A percentile compares a stretch with the other conserved stretches of the same genome.
Evolutionary conservation across 2,888 invertebrate genomes (phyloP).

Genomic region (Helobdella robusta): DNA sequence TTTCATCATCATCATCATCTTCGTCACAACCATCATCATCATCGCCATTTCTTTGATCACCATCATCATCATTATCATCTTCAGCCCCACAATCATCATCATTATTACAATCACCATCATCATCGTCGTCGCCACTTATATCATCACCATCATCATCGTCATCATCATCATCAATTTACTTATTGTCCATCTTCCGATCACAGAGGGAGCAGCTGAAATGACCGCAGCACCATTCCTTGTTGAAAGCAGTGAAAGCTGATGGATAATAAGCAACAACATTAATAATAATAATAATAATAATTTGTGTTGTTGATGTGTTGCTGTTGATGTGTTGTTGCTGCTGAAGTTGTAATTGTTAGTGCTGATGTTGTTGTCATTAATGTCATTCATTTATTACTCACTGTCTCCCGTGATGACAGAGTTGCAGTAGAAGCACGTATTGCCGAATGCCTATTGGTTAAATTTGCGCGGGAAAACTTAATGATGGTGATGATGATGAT

Average conservation of each 20-base stretch:
- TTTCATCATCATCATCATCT: too few species aligned
- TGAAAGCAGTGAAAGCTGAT: slow-evolving; percentile 87
- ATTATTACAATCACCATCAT: too few species aligned
- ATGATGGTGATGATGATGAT: too few species aligned
- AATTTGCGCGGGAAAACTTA: too few species aligned
- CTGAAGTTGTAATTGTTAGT: neutral
- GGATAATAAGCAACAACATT: slow-evolving; percentile 37
- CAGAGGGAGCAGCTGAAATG: slow-evolving; percentile 96
- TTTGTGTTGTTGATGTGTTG: neutral
- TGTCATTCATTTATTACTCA: slow-evolving; percentile 53
- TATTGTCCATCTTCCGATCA: slow-evolving; percentile 80
- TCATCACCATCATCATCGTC: too few species aligned
- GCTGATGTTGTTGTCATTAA: neutral
- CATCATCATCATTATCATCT: too few species aligned
- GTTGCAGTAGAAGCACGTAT: slow-evolving; percentile 95
- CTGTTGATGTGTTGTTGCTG: neutral
- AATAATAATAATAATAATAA: slow-evolving; percentile 15
- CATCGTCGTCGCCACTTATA: too few species aligned
- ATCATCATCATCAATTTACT: slow-evolving; percentile 52
- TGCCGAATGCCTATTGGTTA: slow-evolving; percentile 76
- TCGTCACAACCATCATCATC: too few species aligned
- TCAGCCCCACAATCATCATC: too few species aligned
- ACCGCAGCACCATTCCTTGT: slow-evolving; percentile 98
- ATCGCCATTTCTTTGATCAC: too few species aligned
- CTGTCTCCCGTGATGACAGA: slow-evolving; percentile 95